Percentiles rank a stretch among this genome's conserved stretches.
Evolutionary conservation across 2,113 vertebrate genomes (phyloP).

Genomic region (Erythrocebus patas): DNA sequence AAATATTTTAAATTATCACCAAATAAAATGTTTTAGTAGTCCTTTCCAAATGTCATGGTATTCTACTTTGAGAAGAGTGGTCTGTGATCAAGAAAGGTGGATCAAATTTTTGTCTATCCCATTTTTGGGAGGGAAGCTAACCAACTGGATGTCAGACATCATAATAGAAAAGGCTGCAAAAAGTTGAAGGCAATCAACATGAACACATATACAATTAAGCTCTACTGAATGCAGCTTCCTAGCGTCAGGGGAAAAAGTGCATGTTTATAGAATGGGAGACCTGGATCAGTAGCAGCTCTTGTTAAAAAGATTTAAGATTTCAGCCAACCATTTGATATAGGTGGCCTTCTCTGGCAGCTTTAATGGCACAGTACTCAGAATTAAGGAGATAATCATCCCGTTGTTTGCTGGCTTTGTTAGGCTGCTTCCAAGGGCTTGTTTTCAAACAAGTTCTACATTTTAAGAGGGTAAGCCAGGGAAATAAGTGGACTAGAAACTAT

Average conservation of each 20-base stretch:
- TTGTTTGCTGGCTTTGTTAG: background rate
- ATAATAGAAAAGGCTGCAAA: background rate
- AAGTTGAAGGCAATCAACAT: background rate
- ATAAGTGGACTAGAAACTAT: background rate
- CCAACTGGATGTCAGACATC: background rate
- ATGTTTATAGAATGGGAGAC: background rate
- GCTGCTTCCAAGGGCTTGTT: background rate
- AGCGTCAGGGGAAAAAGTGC: background rate
- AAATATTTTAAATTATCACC: background rate
- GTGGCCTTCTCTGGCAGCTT: background rate
- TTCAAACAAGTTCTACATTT: background rate
- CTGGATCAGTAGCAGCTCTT: background rate
- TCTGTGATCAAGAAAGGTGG: background rate
- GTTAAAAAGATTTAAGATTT: background rate
- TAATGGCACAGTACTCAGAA: background rate
- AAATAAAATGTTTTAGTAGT: background rate
- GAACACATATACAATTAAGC: background rate
- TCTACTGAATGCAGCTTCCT: background rate
- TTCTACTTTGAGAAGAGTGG: background rate
- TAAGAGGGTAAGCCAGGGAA: background rate
- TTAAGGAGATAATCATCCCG: background rate
- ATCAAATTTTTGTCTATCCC: background rate
- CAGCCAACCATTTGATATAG: background rate
- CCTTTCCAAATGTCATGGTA: background rate
- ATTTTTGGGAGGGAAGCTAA: background rate